Base-by-base conservation (phyloP, 1,140 invertebrate genomes). In the Anastrepha obliqua region DNA sequence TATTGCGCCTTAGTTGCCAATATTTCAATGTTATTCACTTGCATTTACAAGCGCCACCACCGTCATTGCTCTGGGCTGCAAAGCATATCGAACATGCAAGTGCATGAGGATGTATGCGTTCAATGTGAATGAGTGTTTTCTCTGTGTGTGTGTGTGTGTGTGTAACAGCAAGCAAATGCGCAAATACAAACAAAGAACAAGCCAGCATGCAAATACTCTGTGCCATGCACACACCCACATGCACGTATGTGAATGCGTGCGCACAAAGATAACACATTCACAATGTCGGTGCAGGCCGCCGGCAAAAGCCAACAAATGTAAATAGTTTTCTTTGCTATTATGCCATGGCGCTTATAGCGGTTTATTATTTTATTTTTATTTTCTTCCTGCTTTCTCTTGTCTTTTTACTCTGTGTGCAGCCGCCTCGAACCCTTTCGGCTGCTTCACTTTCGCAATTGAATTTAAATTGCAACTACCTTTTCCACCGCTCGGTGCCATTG, bases 381-480 rank as follows among this genome's bases (percentile, higher is more conserved):
- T 74, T 55, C 47, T 13, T 47, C 15, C 7, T 42, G 5, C 13
- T 4, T n/a, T 15, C 67, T 44, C 17, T 3, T 42, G 2, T 5
- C 6, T 13, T 2, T n/a, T 55, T 81, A 15, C 44, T 2, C 8
- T 8, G 1, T 74, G n/a, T 74, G 11, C 44, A 0, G 15, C 29
- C 70, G 1, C 15, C 44, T 51, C 15, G 42, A 7, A 17, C 0
- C 15, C 15, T n/a, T 47, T 74, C 74, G 42, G 17, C 74, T 29
- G 44, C 47, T 29, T 20, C n/a, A 51, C 42, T 51, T 9, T 17
- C 7, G 17, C 74, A 81, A 81, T 81, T 81, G 74, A 81, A 81
- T 81, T 81, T 55, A 81, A 81, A 81, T 81, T 81, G 74, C 44
- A 81, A 81, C 74, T 81, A n/a, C 74, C 74, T 81, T 8, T 47